A percentile compares a stretch with the other conserved stretches of the same genome.
phyloP scores from a whole-genome alignment of 2,113 vertebrate genomes.

The Hemichromis elongatus region DNA sequence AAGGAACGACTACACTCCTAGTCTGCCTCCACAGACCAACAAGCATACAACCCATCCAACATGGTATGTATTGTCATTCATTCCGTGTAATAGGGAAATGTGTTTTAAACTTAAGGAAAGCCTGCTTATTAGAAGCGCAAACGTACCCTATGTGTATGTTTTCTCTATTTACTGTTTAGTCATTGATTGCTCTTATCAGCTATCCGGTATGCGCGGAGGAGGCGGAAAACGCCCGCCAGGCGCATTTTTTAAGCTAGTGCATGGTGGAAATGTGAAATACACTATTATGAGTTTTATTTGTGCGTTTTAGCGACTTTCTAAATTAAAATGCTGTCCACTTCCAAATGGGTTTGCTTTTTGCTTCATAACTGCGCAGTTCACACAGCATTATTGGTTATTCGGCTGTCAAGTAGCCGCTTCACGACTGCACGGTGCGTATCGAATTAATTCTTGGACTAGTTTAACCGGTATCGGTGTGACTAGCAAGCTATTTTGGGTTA shows the following conservation, averaged over 20 bases:
- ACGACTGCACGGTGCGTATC: neutral
- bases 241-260: neutral
- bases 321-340: neutral
- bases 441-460: conserved; percentile 19
- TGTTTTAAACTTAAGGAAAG: neutral
- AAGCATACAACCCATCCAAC: conserved; percentile 56
- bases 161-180: neutral
- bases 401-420: conserved; percentile 2
- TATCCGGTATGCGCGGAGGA: neutral
- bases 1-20: conserved; percentile 57
- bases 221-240: conserved; percentile 47
- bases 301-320: neutral
- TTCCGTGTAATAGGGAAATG: neutral
- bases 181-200: conserved; percentile 8
- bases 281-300: neutral
- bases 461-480: neutral
- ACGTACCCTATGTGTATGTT: neutral
- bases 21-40: conserved; percentile 61
- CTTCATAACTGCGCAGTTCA: conserved; percentile 63
- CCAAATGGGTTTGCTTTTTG: neutral
- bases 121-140: accelerated
- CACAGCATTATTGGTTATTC: neutral
- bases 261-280: accelerated
- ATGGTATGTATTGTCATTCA: conserved; percentile 73
- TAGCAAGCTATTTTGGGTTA: conserved; percentile 9